Conservation (phyloP, 2,797 vertebrate genomes). For the Falco berigora region DNA sequence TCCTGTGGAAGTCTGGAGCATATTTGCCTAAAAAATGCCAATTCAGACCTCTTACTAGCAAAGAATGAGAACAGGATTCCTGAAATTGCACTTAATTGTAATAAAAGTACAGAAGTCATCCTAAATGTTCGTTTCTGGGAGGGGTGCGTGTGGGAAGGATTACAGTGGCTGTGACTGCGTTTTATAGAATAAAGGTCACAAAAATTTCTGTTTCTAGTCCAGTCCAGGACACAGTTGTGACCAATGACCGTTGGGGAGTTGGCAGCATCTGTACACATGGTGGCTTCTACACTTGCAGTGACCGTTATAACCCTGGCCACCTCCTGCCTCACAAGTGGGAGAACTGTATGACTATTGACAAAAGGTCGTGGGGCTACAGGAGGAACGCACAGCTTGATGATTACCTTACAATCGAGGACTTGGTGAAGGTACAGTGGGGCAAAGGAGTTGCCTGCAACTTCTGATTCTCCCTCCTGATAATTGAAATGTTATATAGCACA, state of each 20-base stretch:
- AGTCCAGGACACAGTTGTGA: constrained; percentile 89
- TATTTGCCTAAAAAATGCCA: not conserved
- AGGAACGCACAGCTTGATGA: constrained; percentile 82
- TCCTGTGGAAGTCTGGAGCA: not conserved
- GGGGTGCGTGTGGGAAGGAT: not conserved
- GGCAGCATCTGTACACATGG: constrained; percentile 87
- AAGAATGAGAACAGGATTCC: not conserved
- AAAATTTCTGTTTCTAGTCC: constrained; percentile 75
- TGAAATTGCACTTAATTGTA: not conserved
- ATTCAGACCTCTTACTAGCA: not conserved
- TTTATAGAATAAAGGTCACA: not conserved
- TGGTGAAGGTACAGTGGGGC: constrained; percentile 75
- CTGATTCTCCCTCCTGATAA: not conserved
- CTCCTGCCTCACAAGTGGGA: constrained; percentile 94
- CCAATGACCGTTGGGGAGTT: constrained; percentile 92
- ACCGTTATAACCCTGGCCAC: constrained; percentile 89
- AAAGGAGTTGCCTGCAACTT: not conserved
- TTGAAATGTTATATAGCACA: too few relatives aligned
- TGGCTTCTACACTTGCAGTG: constrained; percentile 89
- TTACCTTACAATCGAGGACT: constrained; percentile 80
- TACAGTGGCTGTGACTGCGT: rapidly evolving
- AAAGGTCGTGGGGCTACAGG: constrained; percentile 88
- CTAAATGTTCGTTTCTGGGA: not conserved
- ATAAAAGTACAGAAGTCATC: not conserved
- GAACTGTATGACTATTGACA: constrained; percentile 96